These are phyloP conservation scores for Sebastes glaucus DNA, from an alignment of 2,797 vertebrate genomes.

Conservation along the genomic window DNA sequence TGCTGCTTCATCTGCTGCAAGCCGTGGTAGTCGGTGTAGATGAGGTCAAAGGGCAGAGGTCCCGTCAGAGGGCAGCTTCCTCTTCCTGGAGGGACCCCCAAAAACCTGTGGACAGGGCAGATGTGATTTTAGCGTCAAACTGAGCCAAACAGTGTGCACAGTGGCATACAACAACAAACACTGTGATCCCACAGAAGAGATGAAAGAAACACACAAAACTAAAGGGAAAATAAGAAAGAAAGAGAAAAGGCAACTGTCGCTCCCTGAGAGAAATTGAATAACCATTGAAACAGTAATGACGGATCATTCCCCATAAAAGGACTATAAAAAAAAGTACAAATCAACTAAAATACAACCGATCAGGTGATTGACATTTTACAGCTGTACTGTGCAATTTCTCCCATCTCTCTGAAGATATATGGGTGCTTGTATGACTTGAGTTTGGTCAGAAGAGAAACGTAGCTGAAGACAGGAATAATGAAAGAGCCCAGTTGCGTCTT, in stretches of 20 bases:
- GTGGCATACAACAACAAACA: neutral
- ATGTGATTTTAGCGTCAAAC: neutral
- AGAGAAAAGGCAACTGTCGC: neutral
- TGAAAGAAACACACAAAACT: neutral
- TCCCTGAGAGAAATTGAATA: neutral
- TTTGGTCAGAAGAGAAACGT: neutral
- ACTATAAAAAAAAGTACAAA: neutral
- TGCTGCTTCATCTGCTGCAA: slow-evolving; percentile 97
- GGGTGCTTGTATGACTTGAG: neutral
- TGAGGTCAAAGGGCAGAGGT: slow-evolving; percentile 93
- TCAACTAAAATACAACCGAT: neutral
- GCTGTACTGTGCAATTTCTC: neutral
- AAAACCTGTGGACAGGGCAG: slow-evolving; percentile 79
- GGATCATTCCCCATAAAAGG: neutral
- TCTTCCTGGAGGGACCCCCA: slow-evolving; percentile 95
- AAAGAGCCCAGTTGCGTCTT: neutral
- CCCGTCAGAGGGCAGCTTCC: slow-evolving; percentile 93
- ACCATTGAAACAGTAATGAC: neutral
- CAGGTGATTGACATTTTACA: neutral
- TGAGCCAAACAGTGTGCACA: neutral
- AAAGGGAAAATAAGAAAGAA: neutral
- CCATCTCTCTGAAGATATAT: neutral
- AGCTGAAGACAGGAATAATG: neutral
- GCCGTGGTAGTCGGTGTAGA: slow-evolving; percentile 98
- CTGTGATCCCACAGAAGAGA: neutral